phyloP scores from a whole-genome alignment of 2,888 invertebrate genomes.

The Napeogenes inachia region DNA sequence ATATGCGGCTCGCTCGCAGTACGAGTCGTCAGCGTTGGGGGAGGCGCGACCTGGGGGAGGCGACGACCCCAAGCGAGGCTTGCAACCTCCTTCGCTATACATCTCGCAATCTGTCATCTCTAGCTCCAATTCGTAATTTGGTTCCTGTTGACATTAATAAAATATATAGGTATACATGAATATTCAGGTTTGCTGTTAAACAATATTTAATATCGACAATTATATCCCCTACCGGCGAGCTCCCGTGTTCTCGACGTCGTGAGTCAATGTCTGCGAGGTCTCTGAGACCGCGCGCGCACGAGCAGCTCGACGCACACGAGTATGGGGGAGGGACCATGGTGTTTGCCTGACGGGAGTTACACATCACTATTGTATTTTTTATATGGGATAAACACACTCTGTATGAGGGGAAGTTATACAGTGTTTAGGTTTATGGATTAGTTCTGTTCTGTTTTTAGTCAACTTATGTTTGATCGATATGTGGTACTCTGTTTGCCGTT shows the following conservation, averaged over 20 bases:
- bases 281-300: constrained; percentile 18
- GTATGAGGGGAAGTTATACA: too few relatives aligned
- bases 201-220: too few relatives aligned
- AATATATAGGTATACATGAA: too few relatives aligned
- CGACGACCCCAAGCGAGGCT: constrained; percentile 59
- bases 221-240: neutral
- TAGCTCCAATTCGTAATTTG: constrained; percentile 57
- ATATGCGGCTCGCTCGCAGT: constrained; percentile 56
- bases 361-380: too few relatives aligned
- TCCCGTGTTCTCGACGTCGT: neutral
- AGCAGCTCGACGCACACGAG: constrained; percentile 77
- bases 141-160: constrained; percentile 42
- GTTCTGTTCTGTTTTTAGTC: too few relatives aligned
- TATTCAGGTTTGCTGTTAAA: too few relatives aligned
- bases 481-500: too few relatives aligned
- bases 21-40: constrained; percentile 46
- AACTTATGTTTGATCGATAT: too few relatives aligned
- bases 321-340: constrained; percentile 90
- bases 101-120: constrained; percentile 66
- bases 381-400: too few relatives aligned
- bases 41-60: constrained; percentile 52
- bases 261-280: neutral
- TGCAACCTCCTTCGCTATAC: constrained; percentile 62
- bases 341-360: constrained; percentile 77
- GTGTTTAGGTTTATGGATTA: too few relatives aligned